Conservation (phyloP, 2,797 vertebrate genomes). For the Ispidina picta region DNA sequence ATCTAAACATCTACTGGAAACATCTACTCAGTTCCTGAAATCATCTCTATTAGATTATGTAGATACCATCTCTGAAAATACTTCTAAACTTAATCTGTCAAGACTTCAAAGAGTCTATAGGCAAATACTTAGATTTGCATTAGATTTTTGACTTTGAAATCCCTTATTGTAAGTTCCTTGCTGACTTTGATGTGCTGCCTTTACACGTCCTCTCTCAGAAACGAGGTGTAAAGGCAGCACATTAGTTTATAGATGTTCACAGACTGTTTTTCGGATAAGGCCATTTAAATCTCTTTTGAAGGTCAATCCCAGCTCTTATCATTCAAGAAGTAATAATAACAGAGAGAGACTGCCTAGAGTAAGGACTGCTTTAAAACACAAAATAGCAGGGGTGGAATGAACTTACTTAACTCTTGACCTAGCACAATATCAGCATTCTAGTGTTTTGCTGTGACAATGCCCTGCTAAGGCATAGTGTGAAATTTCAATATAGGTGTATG, state of each 20-base stretch:
- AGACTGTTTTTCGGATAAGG: conserved; percentile 72
- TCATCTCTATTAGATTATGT: conserved; percentile 84
- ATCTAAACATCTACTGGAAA: conserved; percentile 53
- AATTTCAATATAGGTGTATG: conserved; percentile 49
- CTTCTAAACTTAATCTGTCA: conserved; percentile 81
- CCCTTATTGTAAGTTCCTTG: conserved; percentile 78
- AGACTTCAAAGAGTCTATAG: conserved; percentile 78
- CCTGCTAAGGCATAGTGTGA: conserved; percentile 24
- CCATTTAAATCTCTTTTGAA: conserved; percentile 78
- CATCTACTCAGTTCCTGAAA: conserved; percentile 71
- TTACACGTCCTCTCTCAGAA: conserved; percentile 59
- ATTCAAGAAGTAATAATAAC: conserved; percentile 72
- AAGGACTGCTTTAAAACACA: conserved; percentile 63
- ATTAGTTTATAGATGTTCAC: conserved; percentile 67
- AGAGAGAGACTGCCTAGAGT: conserved; percentile 34
- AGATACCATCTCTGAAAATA: conserved; percentile 83
- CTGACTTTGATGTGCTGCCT: conserved; percentile 80
- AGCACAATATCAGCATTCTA: conserved; percentile 58
- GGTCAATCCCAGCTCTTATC: conserved; percentile 75
- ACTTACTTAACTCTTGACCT: conserved; percentile 68
- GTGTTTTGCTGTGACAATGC: conserved; percentile 56
- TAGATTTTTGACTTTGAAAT: conserved; percentile 85
- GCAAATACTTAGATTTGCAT: conserved; percentile 85
- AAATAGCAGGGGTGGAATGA: conserved; percentile 64
- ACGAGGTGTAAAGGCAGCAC: conserved; percentile 61